A percentile compares a stretch with the other conserved stretches of the same genome.
Conservation (phyloP, 2,797 vertebrate genomes). For the Calcarius lapponicus region DNA sequence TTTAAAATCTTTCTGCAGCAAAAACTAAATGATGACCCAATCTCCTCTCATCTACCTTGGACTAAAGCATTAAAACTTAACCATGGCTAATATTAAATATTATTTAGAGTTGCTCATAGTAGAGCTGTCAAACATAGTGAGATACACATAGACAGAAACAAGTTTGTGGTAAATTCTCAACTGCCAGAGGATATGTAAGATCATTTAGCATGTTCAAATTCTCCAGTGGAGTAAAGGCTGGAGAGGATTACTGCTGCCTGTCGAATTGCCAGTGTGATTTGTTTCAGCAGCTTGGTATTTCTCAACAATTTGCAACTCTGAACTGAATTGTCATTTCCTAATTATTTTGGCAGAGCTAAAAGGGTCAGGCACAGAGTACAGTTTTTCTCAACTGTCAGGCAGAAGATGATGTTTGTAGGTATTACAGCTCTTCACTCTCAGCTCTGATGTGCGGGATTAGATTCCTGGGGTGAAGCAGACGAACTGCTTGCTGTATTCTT, state of each 20-base stretch:
- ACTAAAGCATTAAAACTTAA: background rate
- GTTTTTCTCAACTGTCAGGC: background rate
- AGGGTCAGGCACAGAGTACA: background rate
- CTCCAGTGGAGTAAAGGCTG: background rate
- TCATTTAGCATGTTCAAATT: slow-evolving; percentile 1
- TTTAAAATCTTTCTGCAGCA: background rate
- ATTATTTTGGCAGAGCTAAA: background rate
- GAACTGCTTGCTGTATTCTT: background rate
- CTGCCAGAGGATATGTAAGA: background rate
- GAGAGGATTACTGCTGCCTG: background rate
- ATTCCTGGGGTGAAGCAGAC: background rate
- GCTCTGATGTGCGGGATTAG: background rate
- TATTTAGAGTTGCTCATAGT: background rate
- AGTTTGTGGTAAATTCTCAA: background rate
- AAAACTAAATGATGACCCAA: background rate
- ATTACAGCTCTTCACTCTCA: background rate
- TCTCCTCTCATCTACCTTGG: background rate
- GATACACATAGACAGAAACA: background rate
- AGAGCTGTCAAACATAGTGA: background rate
- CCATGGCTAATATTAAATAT: background rate
- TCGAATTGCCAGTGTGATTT: background rate
- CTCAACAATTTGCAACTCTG: background rate
- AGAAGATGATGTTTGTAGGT: background rate
- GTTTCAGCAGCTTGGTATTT: background rate
- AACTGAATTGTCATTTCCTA: background rate